Conservation (phyloP, 1,140 invertebrate species). For the Pachypsylla venusta region DNA sequence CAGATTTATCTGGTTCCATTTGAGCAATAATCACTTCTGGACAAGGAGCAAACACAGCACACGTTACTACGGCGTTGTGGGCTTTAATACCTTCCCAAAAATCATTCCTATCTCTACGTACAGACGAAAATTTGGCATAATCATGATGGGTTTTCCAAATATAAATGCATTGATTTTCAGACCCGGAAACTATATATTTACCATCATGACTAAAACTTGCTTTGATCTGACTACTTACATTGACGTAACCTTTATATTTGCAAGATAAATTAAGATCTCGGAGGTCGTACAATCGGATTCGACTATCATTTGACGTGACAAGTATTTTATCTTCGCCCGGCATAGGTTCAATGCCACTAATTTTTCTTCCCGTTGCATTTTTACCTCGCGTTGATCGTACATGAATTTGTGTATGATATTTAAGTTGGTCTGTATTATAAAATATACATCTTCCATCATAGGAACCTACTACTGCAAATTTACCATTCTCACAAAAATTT, state of each 20-base stretch:
- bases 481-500: conserved; percentile 95
- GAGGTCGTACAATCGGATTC: conserved; percentile 93
- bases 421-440: conserved; percentile 93
- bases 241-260: conserved; percentile 93
- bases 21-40: conserved; percentile 77
- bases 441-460: conserved; percentile 98
- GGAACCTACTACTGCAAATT: conserved; percentile 94
- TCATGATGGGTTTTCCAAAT: conserved; percentile 95
- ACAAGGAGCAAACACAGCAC: conserved; percentile 93
- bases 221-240: conserved; percentile 93
- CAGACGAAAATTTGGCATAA: conserved; percentile 88
- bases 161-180: conserved; percentile 95
- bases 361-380: conserved; percentile 86
- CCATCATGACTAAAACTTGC: conserved; percentile 93
- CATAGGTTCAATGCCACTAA: conserved; percentile 94
- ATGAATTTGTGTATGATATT: conserved; percentile 96
- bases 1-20: conserved; percentile 35
- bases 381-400: conserved; percentile 87
- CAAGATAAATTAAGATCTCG: conserved; percentile 87
- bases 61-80: conserved; percentile 90
- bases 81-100: conserved; percentile 98
- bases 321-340: conserved; percentile 92
- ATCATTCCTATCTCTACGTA: conserved; percentile 83
- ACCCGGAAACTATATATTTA: conserved; percentile 93
- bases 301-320: conserved; percentile 95